Conservation (phyloP, 2,797 vertebrate species). For the Peromyscus aztecus region DNA sequence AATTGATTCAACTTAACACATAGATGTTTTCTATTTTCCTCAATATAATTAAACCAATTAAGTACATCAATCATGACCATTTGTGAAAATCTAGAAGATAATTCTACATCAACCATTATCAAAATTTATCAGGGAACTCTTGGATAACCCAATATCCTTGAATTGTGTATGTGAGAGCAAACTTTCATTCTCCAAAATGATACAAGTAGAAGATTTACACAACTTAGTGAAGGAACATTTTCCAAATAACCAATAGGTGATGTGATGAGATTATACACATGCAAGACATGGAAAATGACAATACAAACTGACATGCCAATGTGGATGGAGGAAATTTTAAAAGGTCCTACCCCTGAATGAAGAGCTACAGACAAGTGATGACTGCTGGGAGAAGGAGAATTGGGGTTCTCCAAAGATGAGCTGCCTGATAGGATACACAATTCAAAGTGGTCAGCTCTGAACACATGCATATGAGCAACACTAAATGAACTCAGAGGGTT, state of each 20-base stretch:
- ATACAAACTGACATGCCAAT: background rate
- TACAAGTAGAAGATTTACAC: background rate
- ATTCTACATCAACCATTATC: background rate
- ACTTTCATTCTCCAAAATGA: background rate
- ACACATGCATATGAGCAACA: background rate
- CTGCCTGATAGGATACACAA: background rate
- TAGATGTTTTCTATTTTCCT: background rate
- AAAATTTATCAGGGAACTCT: background rate
- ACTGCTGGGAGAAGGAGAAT: background rate
- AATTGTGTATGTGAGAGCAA: background rate
- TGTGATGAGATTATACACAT: background rate
- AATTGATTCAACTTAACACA: background rate
- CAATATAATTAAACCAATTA: background rate
- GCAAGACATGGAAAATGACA: background rate
- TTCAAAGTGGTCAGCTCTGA: no score
- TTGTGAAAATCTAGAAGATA: background rate
- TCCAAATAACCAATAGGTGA: background rate
- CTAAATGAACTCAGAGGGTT: background rate
- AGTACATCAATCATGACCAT: background rate
- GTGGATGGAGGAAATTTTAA: background rate
- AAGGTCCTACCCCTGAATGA: background rate
- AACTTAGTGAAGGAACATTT: background rate
- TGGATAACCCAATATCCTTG: background rate
- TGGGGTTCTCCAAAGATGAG: background rate
- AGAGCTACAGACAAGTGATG: background rate